Evolutionary conservation across 2,888 invertebrate genomes (phyloP).

Genomic region (Coleophora deauratella): DNA sequence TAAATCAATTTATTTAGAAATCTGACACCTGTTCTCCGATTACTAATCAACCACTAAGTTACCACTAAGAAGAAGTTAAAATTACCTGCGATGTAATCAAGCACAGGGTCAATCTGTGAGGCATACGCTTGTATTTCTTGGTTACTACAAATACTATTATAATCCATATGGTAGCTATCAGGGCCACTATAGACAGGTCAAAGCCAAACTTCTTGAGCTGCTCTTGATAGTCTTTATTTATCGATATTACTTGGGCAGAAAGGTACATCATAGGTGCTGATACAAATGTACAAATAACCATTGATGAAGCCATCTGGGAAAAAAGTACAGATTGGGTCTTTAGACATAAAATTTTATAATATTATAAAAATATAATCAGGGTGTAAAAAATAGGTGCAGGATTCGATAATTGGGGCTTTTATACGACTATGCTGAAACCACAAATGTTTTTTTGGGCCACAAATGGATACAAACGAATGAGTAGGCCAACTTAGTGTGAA

Average conservation of each 20-base stretch:
- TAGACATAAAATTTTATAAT: too few relatives aligned
- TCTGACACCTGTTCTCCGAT: too few relatives aligned
- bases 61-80: too few relatives aligned
- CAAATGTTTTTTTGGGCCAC: too few relatives aligned
- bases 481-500: too few relatives aligned
- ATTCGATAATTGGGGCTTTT: too few relatives aligned
- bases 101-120: slow-evolving; percentile 87
- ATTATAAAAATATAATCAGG: too few relatives aligned
- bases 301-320: slow-evolving; percentile 88
- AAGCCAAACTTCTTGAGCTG: slow-evolving; percentile 87
- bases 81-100: slow-evolving; percentile 86
- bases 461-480: too few relatives aligned
- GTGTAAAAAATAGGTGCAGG: too few relatives aligned
- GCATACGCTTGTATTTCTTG: slow-evolving; percentile 84
- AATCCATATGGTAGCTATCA: slow-evolving; percentile 86
- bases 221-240: slow-evolving; percentile 84
- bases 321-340: neutral
- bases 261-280: slow-evolving; percentile 97
- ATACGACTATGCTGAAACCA: too few relatives aligned
- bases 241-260: slow-evolving; percentile 92
- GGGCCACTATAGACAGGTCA: slow-evolving; percentile 86
- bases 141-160: slow-evolving; percentile 81
- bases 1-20: too few relatives aligned
- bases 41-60: too few relatives aligned
- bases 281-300: slow-evolving; percentile 95